A percentile compares a stretch with the other conserved stretches of the same genome.
phyloP scores from a whole-genome alignment of 1,140 invertebrate species.

The Lasioglossum baleicum region DNA sequence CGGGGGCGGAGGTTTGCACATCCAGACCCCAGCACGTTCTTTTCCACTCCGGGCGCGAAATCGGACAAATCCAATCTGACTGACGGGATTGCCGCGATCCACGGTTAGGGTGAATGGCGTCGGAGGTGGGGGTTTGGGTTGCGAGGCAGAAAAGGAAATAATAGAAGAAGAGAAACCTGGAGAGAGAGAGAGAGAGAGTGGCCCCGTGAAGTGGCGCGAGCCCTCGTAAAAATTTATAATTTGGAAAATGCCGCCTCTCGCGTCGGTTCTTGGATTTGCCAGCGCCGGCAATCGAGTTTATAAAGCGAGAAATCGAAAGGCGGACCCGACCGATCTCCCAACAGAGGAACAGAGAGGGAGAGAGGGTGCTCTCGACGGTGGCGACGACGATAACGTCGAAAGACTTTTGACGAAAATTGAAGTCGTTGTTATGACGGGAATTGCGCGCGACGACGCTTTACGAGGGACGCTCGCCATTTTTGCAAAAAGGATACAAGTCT shows the following conservation, averaged over 20 bases:
- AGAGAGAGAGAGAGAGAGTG: neutral
- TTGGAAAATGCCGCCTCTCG: slow-evolving; percentile 77
- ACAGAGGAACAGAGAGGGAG: slow-evolving; percentile 3
- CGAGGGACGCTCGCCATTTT: slow-evolving; percentile 59
- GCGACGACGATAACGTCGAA: slow-evolving; percentile 71
- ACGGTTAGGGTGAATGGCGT: neutral
- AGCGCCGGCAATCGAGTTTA: slow-evolving; percentile 76
- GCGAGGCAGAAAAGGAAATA: slow-evolving; percentile 35
- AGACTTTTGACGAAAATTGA: slow-evolving; percentile 80
- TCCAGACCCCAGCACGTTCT: slow-evolving; percentile 43
- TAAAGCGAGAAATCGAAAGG: slow-evolving; percentile 80
- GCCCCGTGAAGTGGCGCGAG: slow-evolving; percentile 1
- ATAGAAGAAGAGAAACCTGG: slow-evolving; percentile 31
- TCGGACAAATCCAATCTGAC: slow-evolving; percentile 77
- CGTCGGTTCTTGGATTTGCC: slow-evolving; percentile 62
- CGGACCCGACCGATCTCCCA: slow-evolving; percentile 29
- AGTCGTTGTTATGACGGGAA: slow-evolving; percentile 79
- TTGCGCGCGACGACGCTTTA: slow-evolving; percentile 75
- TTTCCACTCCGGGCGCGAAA: slow-evolving; percentile 70
- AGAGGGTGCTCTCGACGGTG: slow-evolving; percentile 17
- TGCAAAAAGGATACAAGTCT: slow-evolving; percentile 37
- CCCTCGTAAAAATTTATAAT: slow-evolving; percentile 81
- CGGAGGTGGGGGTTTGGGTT: neutral
- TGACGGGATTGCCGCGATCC: slow-evolving; percentile 56
- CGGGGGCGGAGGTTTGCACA: slow-evolving; percentile 31